Conservation (phyloP, 2,888 invertebrate genomes). For the Dascillus cervinus region DNA sequence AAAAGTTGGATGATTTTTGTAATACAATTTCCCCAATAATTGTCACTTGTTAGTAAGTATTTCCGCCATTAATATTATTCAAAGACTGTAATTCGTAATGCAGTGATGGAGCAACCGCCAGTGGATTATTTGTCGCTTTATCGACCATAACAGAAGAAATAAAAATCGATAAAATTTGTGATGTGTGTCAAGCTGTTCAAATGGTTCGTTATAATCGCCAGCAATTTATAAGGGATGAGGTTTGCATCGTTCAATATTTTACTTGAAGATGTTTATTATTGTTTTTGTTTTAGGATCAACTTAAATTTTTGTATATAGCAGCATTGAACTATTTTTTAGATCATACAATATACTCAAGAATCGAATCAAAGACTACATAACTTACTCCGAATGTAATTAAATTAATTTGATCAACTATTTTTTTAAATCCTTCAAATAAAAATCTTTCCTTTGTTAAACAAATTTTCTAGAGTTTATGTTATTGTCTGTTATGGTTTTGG, state of each 20-base stretch:
- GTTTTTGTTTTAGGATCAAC: conserved; percentile 33
- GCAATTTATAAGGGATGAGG: conserved; percentile 36
- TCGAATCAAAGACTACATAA: too few species aligned
- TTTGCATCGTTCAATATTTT: background rate
- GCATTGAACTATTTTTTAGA: conserved; percentile 31
- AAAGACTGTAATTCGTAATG: background rate
- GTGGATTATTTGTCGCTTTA: conserved; percentile 43
- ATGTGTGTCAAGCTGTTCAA: conserved; percentile 43
- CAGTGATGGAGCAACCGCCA: conserved; percentile 44
- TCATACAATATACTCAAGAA: conserved; percentile 38
- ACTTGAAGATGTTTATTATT: conserved; percentile 1
- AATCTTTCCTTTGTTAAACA: too few species aligned
- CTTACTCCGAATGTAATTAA: too few species aligned
- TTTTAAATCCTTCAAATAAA: too few species aligned
- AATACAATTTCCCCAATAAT: conserved; percentile 26
- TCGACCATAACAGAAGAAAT: conserved; percentile 45
- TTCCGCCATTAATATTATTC: conserved; percentile 3
- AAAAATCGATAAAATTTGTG: conserved; percentile 44
- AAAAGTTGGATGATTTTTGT: conserved; percentile 25
- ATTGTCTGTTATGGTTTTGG: too few species aligned
- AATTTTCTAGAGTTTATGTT: too few species aligned
- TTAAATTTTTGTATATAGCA: conserved; percentile 37
- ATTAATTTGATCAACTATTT: too few species aligned
- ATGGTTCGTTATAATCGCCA: conserved; percentile 41
- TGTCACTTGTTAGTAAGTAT: conserved; percentile 32